phyloP scores from a whole-genome alignment of 2,797 vertebrate genomes.

The Anas acuta region DNA sequence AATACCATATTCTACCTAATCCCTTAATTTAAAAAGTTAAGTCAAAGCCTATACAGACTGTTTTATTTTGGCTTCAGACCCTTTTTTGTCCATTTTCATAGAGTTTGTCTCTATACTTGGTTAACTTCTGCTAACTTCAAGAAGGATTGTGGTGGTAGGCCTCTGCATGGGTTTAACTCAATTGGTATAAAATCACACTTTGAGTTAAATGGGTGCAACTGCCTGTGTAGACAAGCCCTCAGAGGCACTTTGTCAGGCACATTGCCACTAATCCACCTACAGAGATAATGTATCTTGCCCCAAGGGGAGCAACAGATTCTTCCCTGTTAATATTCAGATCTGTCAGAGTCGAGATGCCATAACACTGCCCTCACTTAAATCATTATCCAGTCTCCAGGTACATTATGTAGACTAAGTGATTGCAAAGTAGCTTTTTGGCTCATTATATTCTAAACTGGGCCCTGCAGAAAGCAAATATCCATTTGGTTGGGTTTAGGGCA shows the following conservation, averaged over 20 bases:
- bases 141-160: neutral
- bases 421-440: constrained; percentile 48
- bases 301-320: neutral
- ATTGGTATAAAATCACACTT: constrained; percentile 9
- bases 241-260: constrained; percentile 39
- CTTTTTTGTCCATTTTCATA: neutral
- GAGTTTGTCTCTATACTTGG: neutral
- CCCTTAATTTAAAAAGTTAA: neutral
- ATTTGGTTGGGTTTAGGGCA: neutral
- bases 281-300: neutral
- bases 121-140: neutral
- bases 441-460: neutral
- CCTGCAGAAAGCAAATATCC: neutral
- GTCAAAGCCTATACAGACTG: neutral
- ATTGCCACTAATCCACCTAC: constrained; percentile 30
- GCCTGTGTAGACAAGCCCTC: neutral
- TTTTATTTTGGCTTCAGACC: neutral
- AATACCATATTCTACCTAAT: neutral
- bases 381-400: constrained; percentile 22
- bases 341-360: constrained; percentile 14
- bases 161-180: neutral
- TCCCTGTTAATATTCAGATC: constrained; percentile 23
- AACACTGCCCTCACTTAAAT: constrained; percentile 15
- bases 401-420: constrained; percentile 27
- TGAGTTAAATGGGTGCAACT: neutral